phyloP scores from a whole-genome alignment of 1,140 invertebrate species.

The Coelopa frigida region DNA sequence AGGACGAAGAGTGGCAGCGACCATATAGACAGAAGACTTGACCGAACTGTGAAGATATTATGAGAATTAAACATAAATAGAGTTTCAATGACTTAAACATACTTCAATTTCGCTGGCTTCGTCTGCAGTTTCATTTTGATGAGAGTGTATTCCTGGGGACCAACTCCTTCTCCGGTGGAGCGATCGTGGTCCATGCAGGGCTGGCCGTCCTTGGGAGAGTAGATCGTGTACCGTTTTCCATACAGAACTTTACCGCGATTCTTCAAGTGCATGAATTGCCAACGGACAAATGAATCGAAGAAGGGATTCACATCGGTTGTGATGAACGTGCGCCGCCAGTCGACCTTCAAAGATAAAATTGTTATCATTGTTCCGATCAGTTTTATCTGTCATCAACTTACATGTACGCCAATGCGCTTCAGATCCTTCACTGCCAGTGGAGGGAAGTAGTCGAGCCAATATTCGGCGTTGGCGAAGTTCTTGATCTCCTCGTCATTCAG shows the following conservation, averaged over 20 bases:
- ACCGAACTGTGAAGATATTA: too few relatives aligned
- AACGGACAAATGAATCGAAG: constrained; percentile 95
- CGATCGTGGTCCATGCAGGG: constrained; percentile 99
- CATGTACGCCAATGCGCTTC: constrained; percentile 81
- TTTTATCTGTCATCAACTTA: constrained; percentile 46
- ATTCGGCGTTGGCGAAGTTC: constrained; percentile 80
- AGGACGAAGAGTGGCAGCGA: constrained; percentile 94
- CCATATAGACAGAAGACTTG: constrained; percentile 59
- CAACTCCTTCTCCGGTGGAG: constrained; percentile 91
- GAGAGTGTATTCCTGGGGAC: constrained; percentile 95
- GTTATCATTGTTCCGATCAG: constrained; percentile 4
- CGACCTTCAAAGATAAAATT: constrained; percentile 55
- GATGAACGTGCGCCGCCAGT: constrained; percentile 95
- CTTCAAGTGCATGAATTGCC: constrained; percentile 92
- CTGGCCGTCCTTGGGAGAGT: constrained; percentile 92
- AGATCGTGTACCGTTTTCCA: constrained; percentile 97
- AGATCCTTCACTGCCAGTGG: constrained; percentile 81
- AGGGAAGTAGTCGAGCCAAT: constrained; percentile 97
- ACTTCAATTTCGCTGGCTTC: constrained; percentile 66
- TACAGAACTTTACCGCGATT: constrained; percentile 85
- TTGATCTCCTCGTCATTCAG: constrained; percentile 85
- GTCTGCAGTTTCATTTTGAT: constrained; percentile 86
- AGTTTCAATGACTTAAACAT: constrained; percentile 19
- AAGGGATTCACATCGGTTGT: constrained; percentile 98
- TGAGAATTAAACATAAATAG: constrained; percentile 30